phyloP scores from a whole-genome alignment of 1,140 invertebrate genomes.

The Bombus confusus region DNA sequence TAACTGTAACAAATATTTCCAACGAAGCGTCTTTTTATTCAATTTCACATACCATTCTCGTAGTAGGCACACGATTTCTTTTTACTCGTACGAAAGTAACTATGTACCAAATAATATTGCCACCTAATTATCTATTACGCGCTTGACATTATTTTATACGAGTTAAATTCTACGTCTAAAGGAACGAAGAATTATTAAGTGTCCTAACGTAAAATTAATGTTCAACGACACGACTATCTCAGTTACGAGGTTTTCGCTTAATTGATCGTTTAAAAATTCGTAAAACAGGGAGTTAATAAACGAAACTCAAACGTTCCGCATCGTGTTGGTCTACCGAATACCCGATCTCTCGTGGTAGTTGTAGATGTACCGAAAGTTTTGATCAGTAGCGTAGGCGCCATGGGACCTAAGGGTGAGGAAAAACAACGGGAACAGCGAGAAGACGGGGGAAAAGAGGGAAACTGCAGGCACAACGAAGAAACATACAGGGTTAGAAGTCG shows the following conservation, averaged over 20 bases:
- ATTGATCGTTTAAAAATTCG: background rate
- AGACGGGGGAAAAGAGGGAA: conserved; percentile 17
- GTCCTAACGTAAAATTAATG: background rate
- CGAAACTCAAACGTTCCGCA: background rate
- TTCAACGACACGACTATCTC: background rate
- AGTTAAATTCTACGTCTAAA: too few species aligned
- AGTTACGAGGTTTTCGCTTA: background rate
- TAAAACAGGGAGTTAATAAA: conserved; percentile 4
- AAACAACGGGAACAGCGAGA: conserved; percentile 7
- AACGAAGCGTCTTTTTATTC: too few species aligned
- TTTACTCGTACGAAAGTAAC: too few species aligned
- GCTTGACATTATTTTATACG: too few species aligned
- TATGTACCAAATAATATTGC: too few species aligned
- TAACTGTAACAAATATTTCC: too few species aligned
- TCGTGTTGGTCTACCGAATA: background rate
- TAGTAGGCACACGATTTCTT: too few species aligned
- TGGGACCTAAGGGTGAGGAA: background rate
- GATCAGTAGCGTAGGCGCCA: conserved; percentile 8
- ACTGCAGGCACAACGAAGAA: background rate
- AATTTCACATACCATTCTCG: too few species aligned
- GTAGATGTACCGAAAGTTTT: conserved; percentile 11
- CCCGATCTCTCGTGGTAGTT: background rate
- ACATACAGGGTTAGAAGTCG: conserved; percentile 4
- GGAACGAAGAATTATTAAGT: too few species aligned
- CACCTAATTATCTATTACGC: too few species aligned